Conservation (phyloP, 2,888 invertebrate species). For the Calliopum simillimum region DNA sequence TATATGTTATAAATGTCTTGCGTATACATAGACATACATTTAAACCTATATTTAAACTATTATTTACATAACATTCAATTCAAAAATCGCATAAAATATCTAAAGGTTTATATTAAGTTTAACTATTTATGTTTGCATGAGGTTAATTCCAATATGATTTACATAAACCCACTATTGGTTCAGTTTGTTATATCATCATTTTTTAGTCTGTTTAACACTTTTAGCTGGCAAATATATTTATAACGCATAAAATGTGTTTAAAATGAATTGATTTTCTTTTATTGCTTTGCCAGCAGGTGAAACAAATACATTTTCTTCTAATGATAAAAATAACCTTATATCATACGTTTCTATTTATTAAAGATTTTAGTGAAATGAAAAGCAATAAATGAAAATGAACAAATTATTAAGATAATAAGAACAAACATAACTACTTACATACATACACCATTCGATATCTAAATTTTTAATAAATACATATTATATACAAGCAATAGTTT, state of each 20-base stretch:
- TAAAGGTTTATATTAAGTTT: conserved; percentile 4
- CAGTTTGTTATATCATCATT: too few relatives aligned
- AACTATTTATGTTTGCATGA: conserved; percentile 9
- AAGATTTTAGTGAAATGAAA: conserved; percentile 21
- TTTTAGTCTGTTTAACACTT: too few relatives aligned
- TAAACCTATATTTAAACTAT: not conserved
- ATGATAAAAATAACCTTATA: not conserved
- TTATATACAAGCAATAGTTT: conserved; percentile 25
- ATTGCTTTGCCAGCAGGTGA: not conserved
- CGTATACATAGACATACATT: conserved; percentile 2
- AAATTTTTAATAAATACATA: conserved; percentile 18
- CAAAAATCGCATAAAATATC: conserved; percentile 11
- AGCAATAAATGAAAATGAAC: conserved; percentile 31
- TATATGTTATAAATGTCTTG: conserved; percentile 16
- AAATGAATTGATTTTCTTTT: too few relatives aligned
- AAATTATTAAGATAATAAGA: conserved; percentile 26
- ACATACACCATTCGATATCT: conserved; percentile 11
- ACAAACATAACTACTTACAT: conserved; percentile 24
- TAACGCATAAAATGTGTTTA: too few relatives aligned
- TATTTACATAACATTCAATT: conserved; percentile 22
- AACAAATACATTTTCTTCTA: conserved; percentile 10
- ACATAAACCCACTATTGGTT: too few relatives aligned
- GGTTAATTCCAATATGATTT: conserved; percentile 8
- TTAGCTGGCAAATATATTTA: too few relatives aligned
- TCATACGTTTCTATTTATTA: conserved; percentile 1